phyloP scores from a whole-genome alignment of 1,140 invertebrate genomes.

The Drosophila tani region DNA sequence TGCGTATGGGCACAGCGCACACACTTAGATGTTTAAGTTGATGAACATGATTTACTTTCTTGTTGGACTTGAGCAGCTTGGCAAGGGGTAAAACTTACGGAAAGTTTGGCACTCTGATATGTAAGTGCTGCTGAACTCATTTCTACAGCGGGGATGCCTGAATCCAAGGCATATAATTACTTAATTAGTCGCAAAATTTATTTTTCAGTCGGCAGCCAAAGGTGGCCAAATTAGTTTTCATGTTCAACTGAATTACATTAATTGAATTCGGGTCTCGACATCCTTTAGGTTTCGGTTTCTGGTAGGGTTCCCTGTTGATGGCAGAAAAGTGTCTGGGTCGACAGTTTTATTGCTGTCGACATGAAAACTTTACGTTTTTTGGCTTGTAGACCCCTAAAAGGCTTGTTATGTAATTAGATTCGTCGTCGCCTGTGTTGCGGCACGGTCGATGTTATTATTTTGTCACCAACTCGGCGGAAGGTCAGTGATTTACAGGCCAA shows the following conservation, averaged over 20 bases:
- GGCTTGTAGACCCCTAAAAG: constrained; percentile 30
- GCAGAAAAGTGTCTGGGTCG: constrained; percentile 33
- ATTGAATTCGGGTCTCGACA: constrained; percentile 37
- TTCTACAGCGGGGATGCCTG: background rate
- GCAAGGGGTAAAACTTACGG: constrained; percentile 20
- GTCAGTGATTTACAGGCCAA: constrained; percentile 1
- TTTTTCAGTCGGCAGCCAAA: constrained; percentile 31
- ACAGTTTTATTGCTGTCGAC: constrained; percentile 40
- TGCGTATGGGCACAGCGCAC: constrained; percentile 9
- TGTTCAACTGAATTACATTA: constrained; percentile 46
- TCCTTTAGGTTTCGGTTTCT: constrained; percentile 12
- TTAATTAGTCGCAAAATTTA: constrained; percentile 34
- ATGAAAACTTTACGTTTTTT: constrained; percentile 43
- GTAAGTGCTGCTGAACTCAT: background rate
- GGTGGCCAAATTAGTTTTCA: constrained; percentile 46
- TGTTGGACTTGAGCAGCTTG: background rate
- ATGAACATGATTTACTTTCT: constrained; percentile 32
- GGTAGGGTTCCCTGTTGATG: background rate
- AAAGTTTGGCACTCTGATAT: constrained; percentile 17
- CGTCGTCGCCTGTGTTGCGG: constrained; percentile 27
- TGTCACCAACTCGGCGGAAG: constrained; percentile 16
- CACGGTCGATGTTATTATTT: constrained; percentile 25
- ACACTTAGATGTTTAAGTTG: constrained; percentile 25
- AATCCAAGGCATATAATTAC: constrained; percentile 36
- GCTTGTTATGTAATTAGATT: constrained; percentile 48